Evolutionary conservation across 2,797 vertebrate species (phyloP), one percentile per base, ranked within the genome.

Genomic region (Sebastes baramenuke): DNA sequence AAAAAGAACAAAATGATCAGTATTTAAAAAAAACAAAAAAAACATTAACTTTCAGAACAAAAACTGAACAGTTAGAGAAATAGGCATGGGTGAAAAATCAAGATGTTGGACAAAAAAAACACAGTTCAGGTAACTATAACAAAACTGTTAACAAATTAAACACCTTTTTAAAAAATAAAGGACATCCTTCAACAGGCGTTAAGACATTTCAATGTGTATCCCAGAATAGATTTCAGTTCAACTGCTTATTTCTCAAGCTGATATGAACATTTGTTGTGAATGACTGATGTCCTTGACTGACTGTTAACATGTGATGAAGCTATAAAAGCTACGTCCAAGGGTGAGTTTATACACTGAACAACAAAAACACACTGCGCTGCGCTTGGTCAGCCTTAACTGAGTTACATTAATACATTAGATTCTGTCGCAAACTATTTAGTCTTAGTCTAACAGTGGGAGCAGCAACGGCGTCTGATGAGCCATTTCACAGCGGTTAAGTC

Each of bases 201-300:
- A 90, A 92, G 87, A 93, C 85, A 73, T 86, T 79, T 75, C 20
- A 77, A 65, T 16, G 2, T 73, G 62, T 74, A 56, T 83, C 70
- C 85, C 62, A 77, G 55, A 82, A 75, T 4, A 71, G 24, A 62
- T 54, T 46, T 74, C 54, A 65, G 24, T 24, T 22, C 25, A 55
- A 55, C 22, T 29, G 8, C 67, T 54, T 14, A 38, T 65, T 72
- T 79, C 46, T 60, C 9, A 14, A 72, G 62, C 29, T 16, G 62
- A 82, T 32, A 60, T 42, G 36, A 38, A 83, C 13, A 22, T 60
- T 5, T 34, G 67, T 64, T 64, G 60, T 52, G 46, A 52, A 18
- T 65, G 20, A 46, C 27, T 65, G 34, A 46, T 55, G 8, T 38
- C 13, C 13, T 38, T 52, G n/a, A 56, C 62, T 14, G 22, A 42